Evolutionary conservation across 2,888 invertebrate genomes (phyloP).

Genomic region (Blastobasis lacticolella): DNA sequence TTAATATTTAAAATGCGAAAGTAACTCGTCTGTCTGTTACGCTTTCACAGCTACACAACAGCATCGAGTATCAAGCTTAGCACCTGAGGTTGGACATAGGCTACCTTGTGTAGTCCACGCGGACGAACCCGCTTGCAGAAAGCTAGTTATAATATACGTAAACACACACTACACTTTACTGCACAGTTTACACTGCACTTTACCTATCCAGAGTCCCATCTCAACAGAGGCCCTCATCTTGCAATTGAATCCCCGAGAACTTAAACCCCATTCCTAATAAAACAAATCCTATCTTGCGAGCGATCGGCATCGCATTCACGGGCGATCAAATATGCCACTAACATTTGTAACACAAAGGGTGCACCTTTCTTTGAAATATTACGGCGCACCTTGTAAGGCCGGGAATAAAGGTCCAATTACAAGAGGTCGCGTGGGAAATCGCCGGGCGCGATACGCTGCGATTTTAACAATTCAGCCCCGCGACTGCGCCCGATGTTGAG

Average conservation of each 20-base stretch:
- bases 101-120: too few species aligned
- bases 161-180: neutral
- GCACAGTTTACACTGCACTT: too few species aligned
- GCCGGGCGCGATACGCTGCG: slow-evolving; percentile 6
- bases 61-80: too few species aligned
- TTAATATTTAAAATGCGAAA: too few species aligned
- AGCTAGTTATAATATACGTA: too few species aligned
- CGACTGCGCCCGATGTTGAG: slow-evolving; percentile 9
- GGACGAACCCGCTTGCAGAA: too few species aligned
- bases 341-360: neutral
- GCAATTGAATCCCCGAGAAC: neutral
- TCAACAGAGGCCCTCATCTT: neutral
- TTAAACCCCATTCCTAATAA: neutral
- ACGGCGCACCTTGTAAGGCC: slow-evolving; percentile 5
- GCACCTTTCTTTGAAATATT: slow-evolving; percentile 7
- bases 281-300: neutral
- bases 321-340: neutral
- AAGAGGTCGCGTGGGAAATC: slow-evolving; percentile 17
- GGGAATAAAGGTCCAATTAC: slow-evolving; percentile 16
- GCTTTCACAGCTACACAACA: too few species aligned
- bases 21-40: too few species aligned
- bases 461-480: slow-evolving; percentile 17
- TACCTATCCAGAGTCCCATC: neutral
- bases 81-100: too few species aligned
- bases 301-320: neutral